These are phyloP conservation scores for Tiliqua scincoides DNA, from an alignment of 2,113 vertebrate species.

Conservation along the genomic window DNA sequence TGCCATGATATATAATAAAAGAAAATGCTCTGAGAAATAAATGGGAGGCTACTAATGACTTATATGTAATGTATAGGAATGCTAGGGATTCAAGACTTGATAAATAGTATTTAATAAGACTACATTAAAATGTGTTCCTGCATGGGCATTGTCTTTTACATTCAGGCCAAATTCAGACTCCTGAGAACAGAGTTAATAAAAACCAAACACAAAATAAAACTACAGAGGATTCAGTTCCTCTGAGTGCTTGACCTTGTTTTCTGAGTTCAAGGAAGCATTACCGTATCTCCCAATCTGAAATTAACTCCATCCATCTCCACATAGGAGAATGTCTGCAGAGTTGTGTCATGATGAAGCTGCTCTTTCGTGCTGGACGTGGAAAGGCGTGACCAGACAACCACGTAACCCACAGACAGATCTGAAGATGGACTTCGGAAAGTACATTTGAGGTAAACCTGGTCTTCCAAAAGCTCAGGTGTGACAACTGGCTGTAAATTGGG, in stretches of 20 bases:
- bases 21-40: neutral
- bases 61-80: neutral
- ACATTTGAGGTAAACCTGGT: constrained; percentile 76
- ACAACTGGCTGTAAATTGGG: constrained; percentile 34
- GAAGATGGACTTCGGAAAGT: constrained; percentile 60
- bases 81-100: constrained; percentile 8
- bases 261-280: constrained; percentile 66
- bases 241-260: constrained; percentile 22
- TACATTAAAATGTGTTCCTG: neutral
- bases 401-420: constrained; percentile 53
- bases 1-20: neutral
- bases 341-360: constrained; percentile 76
- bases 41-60: constrained; percentile 4
- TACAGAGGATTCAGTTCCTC: neutral
- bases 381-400: constrained; percentile 80
- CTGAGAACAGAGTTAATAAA: neutral
- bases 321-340: constrained; percentile 68
- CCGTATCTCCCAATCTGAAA: constrained; percentile 82
- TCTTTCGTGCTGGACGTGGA: constrained; percentile 75
- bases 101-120: constrained; percentile 29
- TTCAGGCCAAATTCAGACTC: neutral
- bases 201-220: neutral
- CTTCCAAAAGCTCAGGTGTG: constrained; percentile 68
- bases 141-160: neutral
- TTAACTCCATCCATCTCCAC: constrained; percentile 81